A percentile compares a stretch with the other conserved stretches of the same genome.
These are phyloP conservation scores for Agonopterix alstromeriana DNA, from an alignment of 2,888 invertebrate species.

Conservation along the genomic window DNA sequence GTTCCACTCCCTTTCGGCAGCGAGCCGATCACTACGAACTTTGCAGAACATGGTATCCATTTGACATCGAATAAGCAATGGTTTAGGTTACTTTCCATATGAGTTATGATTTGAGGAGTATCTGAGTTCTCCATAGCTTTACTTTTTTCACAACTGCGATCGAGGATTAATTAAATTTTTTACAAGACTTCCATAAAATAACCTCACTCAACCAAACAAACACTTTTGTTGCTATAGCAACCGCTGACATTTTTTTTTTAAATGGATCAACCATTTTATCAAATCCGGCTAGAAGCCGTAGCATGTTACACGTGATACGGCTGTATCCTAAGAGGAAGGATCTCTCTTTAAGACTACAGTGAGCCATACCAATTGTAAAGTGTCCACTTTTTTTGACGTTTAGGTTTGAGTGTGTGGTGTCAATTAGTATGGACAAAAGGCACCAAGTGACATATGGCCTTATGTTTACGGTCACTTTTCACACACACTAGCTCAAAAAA, in stretches of 20 bases:
- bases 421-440: too few relatives aligned
- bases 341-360: too few relatives aligned
- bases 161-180: background rate
- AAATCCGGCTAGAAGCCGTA: too few relatives aligned
- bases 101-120: constrained; percentile 94
- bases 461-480: too few relatives aligned
- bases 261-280: too few relatives aligned
- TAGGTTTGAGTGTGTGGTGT: too few relatives aligned
- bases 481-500: too few relatives aligned
- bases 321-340: too few relatives aligned
- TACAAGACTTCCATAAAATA: constrained; percentile 9
- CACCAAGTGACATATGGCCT: too few relatives aligned
- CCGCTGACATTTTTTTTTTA: constrained; percentile 10
- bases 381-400: too few relatives aligned
- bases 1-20: constrained; percentile 91
- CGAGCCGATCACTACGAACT: constrained; percentile 92
- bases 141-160: background rate
- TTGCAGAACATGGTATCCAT: constrained; percentile 97
- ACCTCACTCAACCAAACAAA: constrained; percentile 25
- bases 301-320: too few relatives aligned
- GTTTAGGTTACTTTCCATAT: constrained; percentile 87
- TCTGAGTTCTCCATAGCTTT: constrained; percentile 54
- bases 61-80: constrained; percentile 95
- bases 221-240: constrained; percentile 42
- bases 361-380: too few relatives aligned